A percentile compares a stretch with the other conserved stretches of the same genome.
Conservation (phyloP, 1,140 invertebrate genomes). For the Wasmannia auropunctata region DNA sequence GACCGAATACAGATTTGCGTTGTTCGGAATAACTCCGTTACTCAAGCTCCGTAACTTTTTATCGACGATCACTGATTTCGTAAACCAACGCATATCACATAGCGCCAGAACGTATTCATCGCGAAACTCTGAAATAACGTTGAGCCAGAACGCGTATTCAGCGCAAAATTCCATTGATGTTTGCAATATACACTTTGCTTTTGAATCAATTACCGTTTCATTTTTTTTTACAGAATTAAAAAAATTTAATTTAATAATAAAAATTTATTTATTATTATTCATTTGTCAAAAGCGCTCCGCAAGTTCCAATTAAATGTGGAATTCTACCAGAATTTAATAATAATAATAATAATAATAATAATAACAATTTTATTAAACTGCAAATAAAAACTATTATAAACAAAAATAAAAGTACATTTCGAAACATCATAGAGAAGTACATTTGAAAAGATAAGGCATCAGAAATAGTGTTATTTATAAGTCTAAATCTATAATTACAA, state of each 20-base stretch:
- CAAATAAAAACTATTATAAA: neutral
- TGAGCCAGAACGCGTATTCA: neutral
- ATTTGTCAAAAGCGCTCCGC: neutral
- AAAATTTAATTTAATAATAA: no score
- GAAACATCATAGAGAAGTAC: neutral
- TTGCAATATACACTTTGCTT: constrained; percentile 2
- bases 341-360: neutral
- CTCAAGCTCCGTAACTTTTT: constrained; percentile 33
- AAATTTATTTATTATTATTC: neutral
- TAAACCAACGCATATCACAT: neutral
- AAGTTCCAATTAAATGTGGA: neutral
- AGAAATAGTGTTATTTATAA: neutral
- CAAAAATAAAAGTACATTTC: neutral
- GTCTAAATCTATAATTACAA: neutral
- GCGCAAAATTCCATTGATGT: constrained; percentile 9
- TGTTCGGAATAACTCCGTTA: neutral
- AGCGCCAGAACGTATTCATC: neutral
- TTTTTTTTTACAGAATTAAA: neutral
- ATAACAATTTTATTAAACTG: neutral
- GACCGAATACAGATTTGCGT: neutral
- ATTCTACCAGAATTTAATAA: neutral
- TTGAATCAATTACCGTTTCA: neutral
- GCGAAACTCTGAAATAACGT: no score
- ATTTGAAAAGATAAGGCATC: neutral
- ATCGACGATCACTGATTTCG: neutral